phyloP scores from a whole-genome alignment of 2,113 vertebrate species.

The Gallinago paraguaiae region DNA sequence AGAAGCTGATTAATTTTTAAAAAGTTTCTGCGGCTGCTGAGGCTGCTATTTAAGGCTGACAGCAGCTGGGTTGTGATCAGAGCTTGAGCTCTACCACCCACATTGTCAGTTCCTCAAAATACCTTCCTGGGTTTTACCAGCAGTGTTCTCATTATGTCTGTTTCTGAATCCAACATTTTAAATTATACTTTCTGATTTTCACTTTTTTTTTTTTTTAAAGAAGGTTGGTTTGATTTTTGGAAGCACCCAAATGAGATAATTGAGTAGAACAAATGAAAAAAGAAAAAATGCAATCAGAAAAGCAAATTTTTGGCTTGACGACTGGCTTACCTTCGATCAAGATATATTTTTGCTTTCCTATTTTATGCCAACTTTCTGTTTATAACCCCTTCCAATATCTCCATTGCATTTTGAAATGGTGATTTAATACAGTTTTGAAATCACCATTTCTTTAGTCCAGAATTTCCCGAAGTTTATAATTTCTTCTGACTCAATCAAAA shows the following conservation, averaged over 20 bases:
- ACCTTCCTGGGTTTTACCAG: background rate
- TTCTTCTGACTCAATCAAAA: background rate
- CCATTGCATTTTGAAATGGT: background rate
- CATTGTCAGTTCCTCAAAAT: slow-evolving; percentile 33
- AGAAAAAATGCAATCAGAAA: background rate
- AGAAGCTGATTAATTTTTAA: slow-evolving; percentile 34
- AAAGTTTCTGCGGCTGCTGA: background rate
- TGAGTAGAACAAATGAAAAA: background rate
- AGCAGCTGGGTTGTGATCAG: slow-evolving; percentile 50
- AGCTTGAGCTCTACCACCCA: slow-evolving; percentile 3
- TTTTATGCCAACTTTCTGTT: background rate
- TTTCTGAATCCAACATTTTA: background rate
- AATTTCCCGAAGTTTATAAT: background rate
- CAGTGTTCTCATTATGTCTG: slow-evolving; percentile 27
- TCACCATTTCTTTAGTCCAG: background rate
- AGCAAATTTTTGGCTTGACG: background rate
- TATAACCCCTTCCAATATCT: background rate
- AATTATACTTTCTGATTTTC: background rate
- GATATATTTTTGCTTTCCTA: background rate
- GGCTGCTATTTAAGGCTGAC: background rate
- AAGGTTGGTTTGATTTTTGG: background rate
- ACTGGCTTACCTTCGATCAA: background rate
- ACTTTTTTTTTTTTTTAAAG: background rate
- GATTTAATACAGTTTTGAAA: background rate
- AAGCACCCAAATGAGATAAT: background rate